A percentile compares a stretch with the other conserved stretches of the same genome.
phyloP scores from a whole-genome alignment of 2,888 invertebrate genomes.

The Caenorhabditis plicata region DNA sequence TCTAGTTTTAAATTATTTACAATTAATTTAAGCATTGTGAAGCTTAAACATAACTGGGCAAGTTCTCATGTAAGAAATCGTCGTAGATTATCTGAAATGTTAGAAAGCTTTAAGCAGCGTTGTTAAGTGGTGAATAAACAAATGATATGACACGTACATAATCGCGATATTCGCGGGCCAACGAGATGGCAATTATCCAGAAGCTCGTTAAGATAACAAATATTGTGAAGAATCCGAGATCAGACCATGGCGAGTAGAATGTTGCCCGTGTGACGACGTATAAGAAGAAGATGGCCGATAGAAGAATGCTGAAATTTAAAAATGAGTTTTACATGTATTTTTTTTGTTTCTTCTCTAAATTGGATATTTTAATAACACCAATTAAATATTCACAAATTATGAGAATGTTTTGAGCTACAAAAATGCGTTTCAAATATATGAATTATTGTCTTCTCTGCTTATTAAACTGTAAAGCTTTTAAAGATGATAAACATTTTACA shows the following conservation, averaged over 20 bases:
- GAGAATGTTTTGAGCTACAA: no score
- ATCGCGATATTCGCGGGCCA: constrained; percentile 38
- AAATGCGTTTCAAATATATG: no score
- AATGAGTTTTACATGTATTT: no score
- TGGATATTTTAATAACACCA: no score
- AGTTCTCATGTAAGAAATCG: constrained; percentile 32
- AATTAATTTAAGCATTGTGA: no score
- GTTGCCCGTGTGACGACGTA: constrained; percentile 37
- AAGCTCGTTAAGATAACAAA: constrained; percentile 32
- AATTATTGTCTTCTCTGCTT: no score
- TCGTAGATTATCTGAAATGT: constrained; percentile 34
- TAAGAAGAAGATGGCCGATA: constrained; percentile 38
- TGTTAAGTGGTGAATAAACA: constrained; percentile 10
- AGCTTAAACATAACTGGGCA: constrained; percentile 30
- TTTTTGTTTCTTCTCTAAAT: no score
- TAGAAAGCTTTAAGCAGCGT: neutral
- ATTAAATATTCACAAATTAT: no score
- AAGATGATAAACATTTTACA: no score
- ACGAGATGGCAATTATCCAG: constrained; percentile 34
- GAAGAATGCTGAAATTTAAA: constrained; percentile 33
- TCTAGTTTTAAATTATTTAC: no score
- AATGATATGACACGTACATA: constrained; percentile 24
- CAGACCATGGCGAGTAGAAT: constrained; percentile 30
- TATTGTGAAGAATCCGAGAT: constrained; percentile 32
- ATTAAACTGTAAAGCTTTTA: no score